Evolutionary conservation across 2,797 vertebrate species (phyloP), one percentile per base, ranked within the genome.

Genomic region (Momotus momota): DNA sequence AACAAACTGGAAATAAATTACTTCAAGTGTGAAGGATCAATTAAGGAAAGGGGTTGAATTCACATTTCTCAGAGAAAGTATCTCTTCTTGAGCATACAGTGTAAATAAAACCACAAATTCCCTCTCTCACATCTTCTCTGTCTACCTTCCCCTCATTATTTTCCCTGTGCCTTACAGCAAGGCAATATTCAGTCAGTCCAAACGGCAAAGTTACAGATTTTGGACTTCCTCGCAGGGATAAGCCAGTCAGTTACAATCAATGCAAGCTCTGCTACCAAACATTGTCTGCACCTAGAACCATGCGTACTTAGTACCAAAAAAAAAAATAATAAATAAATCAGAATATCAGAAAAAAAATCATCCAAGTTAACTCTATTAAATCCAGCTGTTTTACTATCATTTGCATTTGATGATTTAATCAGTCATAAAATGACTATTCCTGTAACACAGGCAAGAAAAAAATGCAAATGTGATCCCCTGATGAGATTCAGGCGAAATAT

Each of bases 341-440:
- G 8, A 69, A 52, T 0, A 49, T 49, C 48, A 49, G 14, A 35
- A 35, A 25, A 13, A 49, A 46, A 49, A 49, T 14, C 23, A 4
- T 18, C 3, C 38, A 62, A 55, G 73, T 86, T 52, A 94, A 70
- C n/a, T 6, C 40, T 35, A 64, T 80, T 70, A 67, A 89, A 80
- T 72, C 40, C 29, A 51, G 20, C 6, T 49, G 38, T 85, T 91
- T 82, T 57, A 52, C 8, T 54, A 73, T 17, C 4, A 77, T 79
- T 92, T 81, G 40, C 60, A 67, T 92, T 92, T 77, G n/a, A 35
- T 57, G 35, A 73, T 89, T 77, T 85, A 91, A 80, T 86, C 10
- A 3, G 20, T 38, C 1, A 0, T 57, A 83, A 88, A 85, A 61
- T 69, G 33, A 38, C 46, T 65, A 54, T 18, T 62, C 82, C 57